Evolutionary conservation across 2,113 vertebrate genomes (phyloP), one percentile per base, ranked within the genome.

Genomic region (Cyrtonyx montezumae): DNA sequence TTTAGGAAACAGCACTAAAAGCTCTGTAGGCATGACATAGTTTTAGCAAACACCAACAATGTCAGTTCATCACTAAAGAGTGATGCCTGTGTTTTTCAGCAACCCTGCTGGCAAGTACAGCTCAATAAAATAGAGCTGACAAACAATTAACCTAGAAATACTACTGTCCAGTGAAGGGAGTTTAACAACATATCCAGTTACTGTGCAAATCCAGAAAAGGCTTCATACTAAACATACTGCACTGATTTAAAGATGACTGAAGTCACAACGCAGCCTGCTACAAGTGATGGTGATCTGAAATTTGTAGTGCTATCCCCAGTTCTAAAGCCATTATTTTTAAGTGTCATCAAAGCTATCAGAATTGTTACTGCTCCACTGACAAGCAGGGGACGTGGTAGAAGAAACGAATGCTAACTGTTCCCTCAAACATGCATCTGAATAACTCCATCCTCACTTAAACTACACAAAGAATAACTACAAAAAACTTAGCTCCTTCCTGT

Each of bases 1-100:
- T 70, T 95, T 74, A 88, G 51, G 77, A 73, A 94, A 62, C 25
- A 65, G 46, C 28, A 81, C 32, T 77, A 65, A 89, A 71, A 91
- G 66, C 83, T 92, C 51, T 71, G 70, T 43, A 87, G 46, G 82
- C 61, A 48, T 4, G 11, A 58, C 37, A 63, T 1, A 80, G 73
- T 92, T 88, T 80, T 37, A 83, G 61, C 11, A 15, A 4, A 8
- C 14, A 77, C 26, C 1, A 0, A 32, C 55, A 13, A 1, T 32
- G 49, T 45, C 55, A 77, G 67, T 30, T 70, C 67, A 58, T 40
- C 75, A 37, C 59, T 59, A 78, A 0, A 86, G 69, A 68, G 79
- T 91, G 23, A 70, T 0, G 13, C 8, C 28, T 37, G 46, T 9
- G 14, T 49, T 89, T 87, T 79, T 55, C 65, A 92, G 70, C n/a